phyloP scores from a whole-genome alignment of 2,888 invertebrate species.

The Cephus pulcher region DNA sequence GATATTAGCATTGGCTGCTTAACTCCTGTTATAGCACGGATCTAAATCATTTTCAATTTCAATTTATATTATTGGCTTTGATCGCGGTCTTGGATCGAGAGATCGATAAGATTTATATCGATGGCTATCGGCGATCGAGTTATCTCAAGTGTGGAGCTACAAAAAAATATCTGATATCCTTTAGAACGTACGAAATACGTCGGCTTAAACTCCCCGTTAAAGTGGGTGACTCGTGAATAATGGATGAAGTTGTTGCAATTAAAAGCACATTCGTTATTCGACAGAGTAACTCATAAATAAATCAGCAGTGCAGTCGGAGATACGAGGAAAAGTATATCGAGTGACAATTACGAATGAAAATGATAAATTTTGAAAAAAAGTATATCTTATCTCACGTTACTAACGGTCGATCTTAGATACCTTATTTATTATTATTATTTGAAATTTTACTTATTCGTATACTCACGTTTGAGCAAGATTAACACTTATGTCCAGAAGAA shows the following conservation, averaged over 20 bases:
- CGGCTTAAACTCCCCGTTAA: neutral
- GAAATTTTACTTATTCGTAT: neutral
- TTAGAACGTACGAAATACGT: neutral
- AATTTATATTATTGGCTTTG: neutral
- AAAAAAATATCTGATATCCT: neutral
- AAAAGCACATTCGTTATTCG: neutral
- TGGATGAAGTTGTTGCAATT: neutral
- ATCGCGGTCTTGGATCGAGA: neutral
- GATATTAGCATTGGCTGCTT: neutral
- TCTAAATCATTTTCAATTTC: neutral
- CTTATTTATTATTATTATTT: neutral
- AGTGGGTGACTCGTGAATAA: neutral
- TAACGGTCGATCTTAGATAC: no score
- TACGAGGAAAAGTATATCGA: neutral
- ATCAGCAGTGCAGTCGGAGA: neutral
- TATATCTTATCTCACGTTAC: neutral
- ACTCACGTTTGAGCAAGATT: conserved; percentile 86
- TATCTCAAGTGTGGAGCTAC: neutral
- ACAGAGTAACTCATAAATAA: neutral
- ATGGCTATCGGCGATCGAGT: neutral
- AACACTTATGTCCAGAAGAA: conserved; percentile 86
- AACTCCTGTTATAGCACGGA: neutral
- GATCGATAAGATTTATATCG: neutral
- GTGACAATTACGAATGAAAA: neutral
- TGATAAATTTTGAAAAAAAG: neutral